phyloP scores from a whole-genome alignment of 2,797 vertebrate genomes.

The Myotis findleyi region DNA sequence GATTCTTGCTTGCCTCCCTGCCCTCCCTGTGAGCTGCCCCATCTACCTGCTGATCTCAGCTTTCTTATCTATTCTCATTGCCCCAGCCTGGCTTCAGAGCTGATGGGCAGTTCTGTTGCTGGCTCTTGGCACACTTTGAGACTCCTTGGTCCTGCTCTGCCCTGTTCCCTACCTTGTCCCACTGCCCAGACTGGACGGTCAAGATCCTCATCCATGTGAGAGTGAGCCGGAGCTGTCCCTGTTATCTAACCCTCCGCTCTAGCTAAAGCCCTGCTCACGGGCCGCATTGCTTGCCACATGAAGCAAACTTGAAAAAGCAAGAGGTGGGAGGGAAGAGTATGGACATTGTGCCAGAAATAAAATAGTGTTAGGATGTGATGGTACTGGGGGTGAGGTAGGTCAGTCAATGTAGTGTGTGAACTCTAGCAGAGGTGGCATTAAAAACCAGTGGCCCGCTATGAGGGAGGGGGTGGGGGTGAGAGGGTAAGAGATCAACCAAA shows the following conservation, averaged over 20 bases:
- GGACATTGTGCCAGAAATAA: constrained; percentile 58
- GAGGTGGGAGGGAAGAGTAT: constrained; percentile 7
- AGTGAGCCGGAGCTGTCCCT: not conserved
- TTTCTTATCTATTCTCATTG: not conserved
- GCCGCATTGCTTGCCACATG: constrained; percentile 27
- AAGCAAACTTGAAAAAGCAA: constrained; percentile 43
- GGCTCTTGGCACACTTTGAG: not conserved
- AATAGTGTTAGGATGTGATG: constrained; percentile 11
- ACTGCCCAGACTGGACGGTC: not conserved
- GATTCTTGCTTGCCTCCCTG: not conserved
- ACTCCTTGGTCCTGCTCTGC: not conserved
- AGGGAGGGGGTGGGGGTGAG: too few species aligned
- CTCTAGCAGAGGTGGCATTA: not conserved
- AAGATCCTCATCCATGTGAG: not conserved
- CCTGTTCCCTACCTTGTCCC: not conserved
- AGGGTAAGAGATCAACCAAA: too few species aligned
- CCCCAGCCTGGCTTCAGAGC: not conserved
- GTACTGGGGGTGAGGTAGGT: not conserved
- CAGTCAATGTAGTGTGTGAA: not conserved
- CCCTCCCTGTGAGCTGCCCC: not conserved
- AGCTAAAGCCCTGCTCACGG: not conserved
- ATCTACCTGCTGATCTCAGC: too few species aligned
- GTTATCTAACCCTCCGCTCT: constrained; percentile 41
- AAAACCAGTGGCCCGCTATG: not conserved
- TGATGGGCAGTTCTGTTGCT: not conserved